Conservation (phyloP, 2,797 vertebrate species). For the Leptatherina wallacei region DNA sequence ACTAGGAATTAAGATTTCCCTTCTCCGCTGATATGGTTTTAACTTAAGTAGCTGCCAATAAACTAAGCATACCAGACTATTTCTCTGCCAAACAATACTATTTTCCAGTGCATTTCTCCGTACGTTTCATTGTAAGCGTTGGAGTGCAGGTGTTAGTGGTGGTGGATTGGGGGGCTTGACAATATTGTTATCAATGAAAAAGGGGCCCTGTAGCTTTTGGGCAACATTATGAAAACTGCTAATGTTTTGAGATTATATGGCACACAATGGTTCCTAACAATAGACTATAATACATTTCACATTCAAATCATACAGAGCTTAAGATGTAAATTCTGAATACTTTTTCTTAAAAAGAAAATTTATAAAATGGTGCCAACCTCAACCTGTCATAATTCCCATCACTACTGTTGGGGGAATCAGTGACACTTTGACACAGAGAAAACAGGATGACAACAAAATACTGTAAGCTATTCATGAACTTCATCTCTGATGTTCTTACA, state of each 20-base stretch:
- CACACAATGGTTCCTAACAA: neutral
- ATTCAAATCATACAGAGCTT: neutral
- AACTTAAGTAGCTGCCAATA: too few relatives aligned
- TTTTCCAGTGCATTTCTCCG: too few relatives aligned
- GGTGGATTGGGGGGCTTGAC: too few relatives aligned
- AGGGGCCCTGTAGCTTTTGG: neutral
- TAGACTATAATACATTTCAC: neutral
- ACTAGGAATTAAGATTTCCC: too few relatives aligned
- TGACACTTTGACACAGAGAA: constrained; percentile 18
- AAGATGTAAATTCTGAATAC: neutral
- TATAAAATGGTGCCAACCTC: neutral
- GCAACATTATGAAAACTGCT: neutral
- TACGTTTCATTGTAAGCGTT: too few relatives aligned
- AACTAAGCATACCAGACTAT: too few relatives aligned
- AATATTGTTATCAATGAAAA: too few relatives aligned
- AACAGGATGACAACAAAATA: constrained; percentile 40
- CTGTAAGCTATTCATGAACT: constrained; percentile 51
- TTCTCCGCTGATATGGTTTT: too few relatives aligned
- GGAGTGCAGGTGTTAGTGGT: too few relatives aligned
- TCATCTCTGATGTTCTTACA: constrained; percentile 38
- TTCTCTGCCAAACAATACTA: too few relatives aligned
- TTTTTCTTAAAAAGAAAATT: too few relatives aligned
- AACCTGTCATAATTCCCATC: constrained; percentile 19
- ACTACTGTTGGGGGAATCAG: constrained; percentile 10
- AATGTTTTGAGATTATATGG: neutral